phyloP scores from a whole-genome alignment of 2,888 invertebrate species.

The Gordius sp. region DNA sequence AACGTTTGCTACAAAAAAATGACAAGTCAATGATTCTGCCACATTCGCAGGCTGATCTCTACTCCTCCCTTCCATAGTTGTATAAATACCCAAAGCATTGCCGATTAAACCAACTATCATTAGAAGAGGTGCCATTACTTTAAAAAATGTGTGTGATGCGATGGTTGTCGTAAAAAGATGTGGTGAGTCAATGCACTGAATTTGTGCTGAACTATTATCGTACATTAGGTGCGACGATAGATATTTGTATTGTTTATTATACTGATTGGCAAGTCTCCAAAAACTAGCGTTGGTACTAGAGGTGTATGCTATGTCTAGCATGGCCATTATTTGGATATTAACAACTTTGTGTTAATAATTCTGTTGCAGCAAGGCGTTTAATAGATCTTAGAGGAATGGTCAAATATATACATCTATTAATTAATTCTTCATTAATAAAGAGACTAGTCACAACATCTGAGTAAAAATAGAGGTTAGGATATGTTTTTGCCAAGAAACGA shows the following conservation, averaged over 20 bases:
- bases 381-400: no score
- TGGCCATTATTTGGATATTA: no score
- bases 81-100: neutral
- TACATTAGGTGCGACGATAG: neutral
- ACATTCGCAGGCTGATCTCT: neutral
- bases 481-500: no score
- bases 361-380: no score
- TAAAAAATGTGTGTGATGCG: neutral
- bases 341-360: no score
- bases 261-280: neutral
- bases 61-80: no score
- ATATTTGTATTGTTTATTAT: neutral
- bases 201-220: neutral
- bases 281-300: neutral
- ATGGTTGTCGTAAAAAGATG: neutral
- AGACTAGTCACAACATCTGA: no score
- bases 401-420: no score
- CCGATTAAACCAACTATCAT: neutral
- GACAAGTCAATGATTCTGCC: neutral
- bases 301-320: no score
- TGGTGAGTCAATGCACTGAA: neutral
- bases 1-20: neutral
- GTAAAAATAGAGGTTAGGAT: no score
- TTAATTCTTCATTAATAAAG: no score
- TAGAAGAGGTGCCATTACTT: neutral